Evolutionary conservation across 1,140 invertebrate genomes (phyloP), one percentile per base, ranked within the genome.

Genomic region (Bombus ignitus): DNA sequence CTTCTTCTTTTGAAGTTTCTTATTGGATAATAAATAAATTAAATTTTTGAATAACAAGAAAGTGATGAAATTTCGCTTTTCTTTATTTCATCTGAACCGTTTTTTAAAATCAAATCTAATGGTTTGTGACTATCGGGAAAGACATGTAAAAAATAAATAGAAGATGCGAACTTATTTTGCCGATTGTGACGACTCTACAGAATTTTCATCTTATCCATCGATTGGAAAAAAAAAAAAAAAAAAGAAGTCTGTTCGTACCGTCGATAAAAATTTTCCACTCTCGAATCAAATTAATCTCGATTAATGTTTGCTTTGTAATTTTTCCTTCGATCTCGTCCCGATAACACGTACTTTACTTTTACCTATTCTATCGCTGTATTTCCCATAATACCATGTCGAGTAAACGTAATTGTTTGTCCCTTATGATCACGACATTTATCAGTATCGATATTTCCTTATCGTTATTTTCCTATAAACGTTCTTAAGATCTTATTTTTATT

Each of bases 221-320:
- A 71, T 71, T 1, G 72, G 32, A 44, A 37, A 47, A 79, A 47
- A 79, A 47, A 15, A 44, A 37, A 47, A 79, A 47, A 79, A 47
- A 15, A 28, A 25, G 39, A 65, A 32, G 25, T 25, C 25, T 28
- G 22, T 9, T 3, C n/a, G 59, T 35, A 28, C 25, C 0, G 10
- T 25, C 57, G 75, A 77, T 77, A 62, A 44, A 77, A 28, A 10
- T 15, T 25, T 39, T 70, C 42, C 13, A 53, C 12, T 47, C 65
- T 44, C 3, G 8, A 80, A 28, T 70, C 25, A 12, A 37, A 70
- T 70, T 80, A 70, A 70, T 70, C 78, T 39, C 6, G 12, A 0
- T n/a, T 53, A 70, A 80, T 39, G 25, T 80, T 80, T 80, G 35
- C 25, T n/a, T 28, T 15, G 10, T 22, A 39, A 37, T 80, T 66